A percentile compares a stretch with the other conserved stretches of the same genome.
These are phyloP conservation scores for Abscondita cerata DNA, from an alignment of 2,888 invertebrate genomes.

Conservation along the genomic window DNA sequence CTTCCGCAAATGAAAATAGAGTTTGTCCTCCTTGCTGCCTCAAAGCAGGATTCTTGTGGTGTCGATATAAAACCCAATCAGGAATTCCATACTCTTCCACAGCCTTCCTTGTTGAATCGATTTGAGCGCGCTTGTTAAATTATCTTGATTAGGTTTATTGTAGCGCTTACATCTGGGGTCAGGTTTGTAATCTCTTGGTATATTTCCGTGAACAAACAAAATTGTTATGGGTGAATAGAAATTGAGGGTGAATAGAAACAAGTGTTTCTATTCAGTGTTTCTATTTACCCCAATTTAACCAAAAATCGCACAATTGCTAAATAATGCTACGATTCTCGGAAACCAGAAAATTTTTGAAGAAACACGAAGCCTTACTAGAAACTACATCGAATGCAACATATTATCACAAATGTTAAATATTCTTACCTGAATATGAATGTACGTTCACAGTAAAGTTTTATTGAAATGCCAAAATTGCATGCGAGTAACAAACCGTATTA, in stretches of 20 bases:
- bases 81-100: neutral
- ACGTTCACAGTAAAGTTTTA: too few relatives aligned
- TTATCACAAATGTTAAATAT: too few relatives aligned
- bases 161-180: neutral
- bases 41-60: neutral
- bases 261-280: too few relatives aligned
- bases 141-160: neutral
- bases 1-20: neutral
- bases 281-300: neutral
- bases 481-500: too few relatives aligned
- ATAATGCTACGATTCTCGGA: too few relatives aligned
- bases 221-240: neutral
- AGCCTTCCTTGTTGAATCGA: neutral
- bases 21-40: neutral
- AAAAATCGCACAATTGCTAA: neutral
- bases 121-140: neutral
- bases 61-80: neutral
- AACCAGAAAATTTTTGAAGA: too few relatives aligned
- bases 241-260: too few relatives aligned
- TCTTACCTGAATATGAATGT: too few relatives aligned
- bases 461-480: too few relatives aligned
- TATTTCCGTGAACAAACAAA: neutral
- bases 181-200: neutral
- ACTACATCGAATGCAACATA: too few relatives aligned
- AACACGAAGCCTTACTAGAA: too few relatives aligned